Evolutionary conservation across 2,888 invertebrate genomes (phyloP).

Genomic region (Spilosoma lubricipeda): DNA sequence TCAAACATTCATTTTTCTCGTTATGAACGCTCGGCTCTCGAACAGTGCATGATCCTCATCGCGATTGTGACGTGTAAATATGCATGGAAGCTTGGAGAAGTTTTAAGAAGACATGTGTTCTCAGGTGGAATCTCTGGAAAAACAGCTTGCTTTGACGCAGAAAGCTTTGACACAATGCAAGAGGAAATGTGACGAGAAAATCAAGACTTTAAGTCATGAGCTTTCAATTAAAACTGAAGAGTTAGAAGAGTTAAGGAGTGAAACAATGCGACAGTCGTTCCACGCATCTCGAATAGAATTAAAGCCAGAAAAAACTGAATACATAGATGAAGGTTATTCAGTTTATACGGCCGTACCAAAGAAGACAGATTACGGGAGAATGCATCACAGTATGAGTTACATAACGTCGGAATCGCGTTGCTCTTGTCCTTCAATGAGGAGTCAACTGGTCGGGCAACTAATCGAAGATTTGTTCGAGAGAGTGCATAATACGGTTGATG

Average conservation of each 20-base stretch:
- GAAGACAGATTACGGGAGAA: constrained; percentile 79
- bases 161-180: constrained; percentile 85
- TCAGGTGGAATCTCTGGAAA: constrained; percentile 87
- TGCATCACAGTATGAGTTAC: constrained; percentile 83
- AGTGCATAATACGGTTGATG: constrained; percentile 77
- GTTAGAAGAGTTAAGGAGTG: constrained; percentile 80
- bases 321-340: constrained; percentile 81
- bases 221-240: constrained; percentile 85
- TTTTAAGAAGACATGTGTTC: constrained; percentile 82
- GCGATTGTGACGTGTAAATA: constrained; percentile 69
- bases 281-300: constrained; percentile 79
- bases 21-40: constrained; percentile 60
- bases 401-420: constrained; percentile 77
- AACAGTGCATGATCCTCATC: constrained; percentile 69
- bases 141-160: constrained; percentile 85
- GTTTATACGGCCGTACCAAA: constrained; percentile 82
- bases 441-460: constrained; percentile 80
- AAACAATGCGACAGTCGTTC: constrained; percentile 77
- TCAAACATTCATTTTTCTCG: constrained; percentile 48
- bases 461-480: constrained; percentile 82
- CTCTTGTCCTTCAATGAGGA: constrained; percentile 80
- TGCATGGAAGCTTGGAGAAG: constrained; percentile 72
- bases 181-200: constrained; percentile 84
- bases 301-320: constrained; percentile 80
- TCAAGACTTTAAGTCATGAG: constrained; percentile 87